phyloP scores from a whole-genome alignment of 1,140 invertebrate genomes.

The Danaus plexippus region DNA sequence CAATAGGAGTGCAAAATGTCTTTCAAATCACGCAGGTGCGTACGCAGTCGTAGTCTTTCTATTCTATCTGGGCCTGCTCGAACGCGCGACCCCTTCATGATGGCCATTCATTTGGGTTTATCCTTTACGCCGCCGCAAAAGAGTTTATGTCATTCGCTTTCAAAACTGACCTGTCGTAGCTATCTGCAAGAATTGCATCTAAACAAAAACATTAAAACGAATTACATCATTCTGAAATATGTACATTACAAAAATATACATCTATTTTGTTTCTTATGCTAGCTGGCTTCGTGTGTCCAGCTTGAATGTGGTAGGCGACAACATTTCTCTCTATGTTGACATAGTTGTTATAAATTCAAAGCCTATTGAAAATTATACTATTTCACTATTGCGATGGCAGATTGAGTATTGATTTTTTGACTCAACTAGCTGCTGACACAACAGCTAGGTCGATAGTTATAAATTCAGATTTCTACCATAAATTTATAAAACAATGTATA shows the following conservation, averaged over 20 bases:
- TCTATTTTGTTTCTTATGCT: slow-evolving; percentile 5
- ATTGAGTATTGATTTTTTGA: slow-evolving; percentile 62
- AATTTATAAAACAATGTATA: background rate
- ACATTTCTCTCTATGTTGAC: slow-evolving; percentile 9
- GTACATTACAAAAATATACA: too few species aligned
- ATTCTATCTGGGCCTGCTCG: slow-evolving; percentile 88
- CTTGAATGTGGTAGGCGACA: slow-evolving; percentile 8
- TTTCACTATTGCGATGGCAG: slow-evolving; percentile 35
- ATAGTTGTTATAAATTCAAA: slow-evolving; percentile 7
- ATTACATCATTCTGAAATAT: slow-evolving; percentile 37
- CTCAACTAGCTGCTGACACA: slow-evolving; percentile 40
- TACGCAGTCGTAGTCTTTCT: slow-evolving; percentile 88
- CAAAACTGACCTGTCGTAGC: slow-evolving; percentile 48
- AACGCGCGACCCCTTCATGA: slow-evolving; percentile 70
- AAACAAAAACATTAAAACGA: slow-evolving; percentile 53
- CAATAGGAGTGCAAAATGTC: slow-evolving; percentile 67
- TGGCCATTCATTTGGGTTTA: slow-evolving; percentile 72
- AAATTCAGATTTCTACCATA: slow-evolving; percentile 4
- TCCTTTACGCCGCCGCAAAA: slow-evolving; percentile 71
- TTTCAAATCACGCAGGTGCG: slow-evolving; percentile 87
- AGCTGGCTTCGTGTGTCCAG: slow-evolving; percentile 6
- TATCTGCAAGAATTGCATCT: slow-evolving; percentile 47
- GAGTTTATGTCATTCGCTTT: slow-evolving; percentile 67
- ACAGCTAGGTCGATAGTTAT: slow-evolving; percentile 20
- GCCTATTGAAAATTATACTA: slow-evolving; percentile 19